Evolutionary conservation across 2,888 invertebrate species (phyloP), one percentile per base, ranked within the genome.

Genomic region (Eupsilia transversa): DNA sequence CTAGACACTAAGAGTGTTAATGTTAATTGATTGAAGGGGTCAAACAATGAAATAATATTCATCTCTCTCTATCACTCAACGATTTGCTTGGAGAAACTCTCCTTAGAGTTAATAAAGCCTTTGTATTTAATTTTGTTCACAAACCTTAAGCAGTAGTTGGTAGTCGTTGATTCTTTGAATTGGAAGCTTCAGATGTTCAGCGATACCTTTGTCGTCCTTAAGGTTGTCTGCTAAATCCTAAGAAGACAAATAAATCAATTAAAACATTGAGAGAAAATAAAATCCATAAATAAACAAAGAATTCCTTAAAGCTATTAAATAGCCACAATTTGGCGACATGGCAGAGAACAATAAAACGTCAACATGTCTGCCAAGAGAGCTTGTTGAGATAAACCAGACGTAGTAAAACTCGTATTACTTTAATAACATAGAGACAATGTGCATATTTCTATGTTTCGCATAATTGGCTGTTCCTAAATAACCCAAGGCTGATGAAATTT

Each of bases 141-240:
- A n/a, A 52, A 52, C 57, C 98, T 99, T 99, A 87, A 99, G 97
- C 81, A 99, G 97, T 90, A 99, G 98, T 96, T 99, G 99, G 95
- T 99, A 99, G 97, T 99, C 99, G 97, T 99, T 99, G 94, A 99
- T 99, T 93, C 99, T 97, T 97, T 99, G 99, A 92, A 99, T 98
- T 89, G 99, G 99, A 90, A 99, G 97, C 96, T 99, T 98, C 89
- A 99, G 97, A 96, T 99, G 99, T 95, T 99, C 99, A 90, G 98
- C 97, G 90, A 99, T 97, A 89, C 97, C 98, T 96, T 99, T 99
- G 94, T 98, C 98, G 97, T 99, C 99, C 91, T 98, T 97, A 91
- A 98, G 97, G 93, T 97, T 97, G 91, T 98, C 97, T 94, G 98
- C 98, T 96, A 98, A 97, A 94, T 98, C 98, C 99, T 99, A 96